A percentile compares a stretch with the other conserved stretches of the same genome.
These are phyloP conservation scores for Liodrosophila aerea DNA, from an alignment of 2,888 invertebrate species.

Conservation along the genomic window DNA sequence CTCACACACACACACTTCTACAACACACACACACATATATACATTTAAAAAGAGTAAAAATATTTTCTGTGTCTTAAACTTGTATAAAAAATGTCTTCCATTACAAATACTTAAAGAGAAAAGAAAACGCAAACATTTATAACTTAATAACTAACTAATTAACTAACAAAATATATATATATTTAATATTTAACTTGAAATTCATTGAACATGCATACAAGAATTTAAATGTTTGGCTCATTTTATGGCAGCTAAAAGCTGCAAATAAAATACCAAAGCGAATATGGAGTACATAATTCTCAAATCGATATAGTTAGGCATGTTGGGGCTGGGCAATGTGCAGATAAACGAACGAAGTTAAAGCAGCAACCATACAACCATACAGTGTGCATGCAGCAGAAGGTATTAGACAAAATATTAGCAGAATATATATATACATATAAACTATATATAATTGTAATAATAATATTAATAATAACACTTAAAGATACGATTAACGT, in stretches of 20 bases:
- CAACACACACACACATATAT: conserved; percentile 37
- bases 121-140: conserved; percentile 43
- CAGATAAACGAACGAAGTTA: conserved; percentile 25
- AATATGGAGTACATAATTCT: conserved; percentile 16
- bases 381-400: conserved; percentile 14
- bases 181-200: conserved; percentile 53
- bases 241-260: conserved; percentile 56
- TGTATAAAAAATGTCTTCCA: conserved; percentile 83
- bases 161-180: conserved; percentile 45
- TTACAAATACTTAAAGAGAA: conserved; percentile 80
- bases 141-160: conserved; percentile 61
- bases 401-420: conserved; percentile 65
- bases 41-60: conserved; percentile 71
- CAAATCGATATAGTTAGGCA: conserved; percentile 60
- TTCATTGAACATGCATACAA: conserved; percentile 54
- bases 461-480: conserved; percentile 20
- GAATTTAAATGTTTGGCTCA: conserved; percentile 55
- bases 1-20: conserved; percentile 36
- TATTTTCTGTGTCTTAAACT: conserved; percentile 83
- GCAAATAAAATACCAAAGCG: conserved; percentile 25
- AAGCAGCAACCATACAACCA: conserved; percentile 26
- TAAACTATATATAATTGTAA: conserved; percentile 39
- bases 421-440: conserved; percentile 43
- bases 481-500: conserved; percentile 38
- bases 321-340: conserved; percentile 29